phyloP scores from a whole-genome alignment of 1,140 invertebrate species.

The Drosophila novamexicana region DNA sequence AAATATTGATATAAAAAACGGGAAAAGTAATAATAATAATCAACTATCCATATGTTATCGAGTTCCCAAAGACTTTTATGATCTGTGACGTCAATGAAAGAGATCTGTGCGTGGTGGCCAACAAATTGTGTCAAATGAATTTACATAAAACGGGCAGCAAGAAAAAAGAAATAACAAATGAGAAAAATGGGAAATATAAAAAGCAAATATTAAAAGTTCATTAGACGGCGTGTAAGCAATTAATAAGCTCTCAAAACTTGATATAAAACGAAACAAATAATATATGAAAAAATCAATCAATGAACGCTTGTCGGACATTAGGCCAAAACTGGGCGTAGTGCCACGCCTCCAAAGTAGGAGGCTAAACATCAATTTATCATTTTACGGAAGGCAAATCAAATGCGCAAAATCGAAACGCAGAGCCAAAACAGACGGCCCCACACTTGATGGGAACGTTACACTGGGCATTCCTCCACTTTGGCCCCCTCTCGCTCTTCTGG shows the following conservation, averaged over 20 bases:
- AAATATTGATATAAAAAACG: no score
- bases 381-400: slow-evolving; percentile 40
- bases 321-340: slow-evolving; percentile 34
- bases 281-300: slow-evolving; percentile 67
- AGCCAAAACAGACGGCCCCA: slow-evolving; percentile 67
- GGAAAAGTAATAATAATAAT: no score
- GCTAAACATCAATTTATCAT: slow-evolving; percentile 42
- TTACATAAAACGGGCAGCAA: slow-evolving; percentile 47
- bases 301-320: slow-evolving; percentile 53
- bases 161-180: background rate
- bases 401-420: slow-evolving; percentile 35
- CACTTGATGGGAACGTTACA: slow-evolving; percentile 36
- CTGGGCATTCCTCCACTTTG: background rate
- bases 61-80: background rate
- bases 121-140: slow-evolving; percentile 67
- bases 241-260: slow-evolving; percentile 35
- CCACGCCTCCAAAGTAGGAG: slow-evolving; percentile 7
- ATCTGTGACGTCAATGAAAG: slow-evolving; percentile 10
- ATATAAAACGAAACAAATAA: slow-evolving; percentile 55
- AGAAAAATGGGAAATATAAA: background rate
- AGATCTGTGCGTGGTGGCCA: background rate
- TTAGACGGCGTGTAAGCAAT: slow-evolving; percentile 65
- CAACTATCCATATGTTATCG: background rate
- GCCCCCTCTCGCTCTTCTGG: background rate
- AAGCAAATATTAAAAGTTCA: slow-evolving; percentile 71